Evolutionary conservation across 2,888 invertebrate species (phyloP).

Genomic region (Frankliniella fusca): DNA sequence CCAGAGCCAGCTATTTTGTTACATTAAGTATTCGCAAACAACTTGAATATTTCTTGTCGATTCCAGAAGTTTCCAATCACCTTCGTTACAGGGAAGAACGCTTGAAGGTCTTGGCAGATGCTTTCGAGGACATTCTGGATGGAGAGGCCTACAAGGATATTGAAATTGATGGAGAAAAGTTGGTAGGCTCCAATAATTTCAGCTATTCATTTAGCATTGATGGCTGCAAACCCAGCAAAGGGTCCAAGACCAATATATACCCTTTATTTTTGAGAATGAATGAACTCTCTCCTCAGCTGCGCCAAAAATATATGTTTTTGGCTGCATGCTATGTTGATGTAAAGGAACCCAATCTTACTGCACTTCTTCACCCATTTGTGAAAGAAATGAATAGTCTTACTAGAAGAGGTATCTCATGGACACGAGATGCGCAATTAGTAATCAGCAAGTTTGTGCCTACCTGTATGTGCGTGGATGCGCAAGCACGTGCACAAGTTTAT

Average conservation of each 20-base stretch:
- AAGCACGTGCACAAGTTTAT: neutral
- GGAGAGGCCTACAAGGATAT: neutral
- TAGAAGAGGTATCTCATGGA: too few species aligned
- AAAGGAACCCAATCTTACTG: neutral
- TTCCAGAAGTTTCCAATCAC: neutral
- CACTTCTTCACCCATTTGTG: neutral
- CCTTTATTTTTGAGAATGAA: too few species aligned
- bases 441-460: neutral
- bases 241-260: too few species aligned
- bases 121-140: neutral
- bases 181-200: neutral
- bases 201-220: neutral
- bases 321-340: neutral
- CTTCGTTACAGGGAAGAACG: neutral
- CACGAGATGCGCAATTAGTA: neutral
- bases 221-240: neutral
- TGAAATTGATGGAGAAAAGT: neutral
- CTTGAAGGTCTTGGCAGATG: neutral
- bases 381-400: neutral
- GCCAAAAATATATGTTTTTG: neutral
- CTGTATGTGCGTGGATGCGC: neutral
- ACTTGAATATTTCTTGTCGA: neutral
- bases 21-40: neutral
- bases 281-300: too few species aligned
- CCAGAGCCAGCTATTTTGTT: neutral